These are phyloP conservation scores for Drosophila paramelanica DNA, from an alignment of 2,888 invertebrate genomes.

Conservation along the genomic window DNA sequence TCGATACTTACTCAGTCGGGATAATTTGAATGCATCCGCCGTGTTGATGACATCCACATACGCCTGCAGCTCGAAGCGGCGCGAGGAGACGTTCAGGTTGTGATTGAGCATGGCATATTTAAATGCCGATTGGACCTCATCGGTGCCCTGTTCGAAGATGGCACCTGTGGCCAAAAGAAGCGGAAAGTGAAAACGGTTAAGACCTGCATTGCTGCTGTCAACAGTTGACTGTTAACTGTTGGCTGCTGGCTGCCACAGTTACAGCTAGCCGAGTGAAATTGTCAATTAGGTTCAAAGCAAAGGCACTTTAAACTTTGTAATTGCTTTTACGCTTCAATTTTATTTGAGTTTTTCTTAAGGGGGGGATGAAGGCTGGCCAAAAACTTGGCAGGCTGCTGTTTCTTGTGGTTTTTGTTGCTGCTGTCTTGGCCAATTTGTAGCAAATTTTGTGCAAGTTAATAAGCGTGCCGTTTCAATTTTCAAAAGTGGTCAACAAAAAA, in stretches of 20 bases:
- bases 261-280: slow-evolving; percentile 53
- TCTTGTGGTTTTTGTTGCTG: slow-evolving; percentile 22
- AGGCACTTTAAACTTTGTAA: slow-evolving; percentile 78
- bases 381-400: slow-evolving; percentile 39
- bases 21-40: slow-evolving; percentile 96
- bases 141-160: slow-evolving; percentile 96
- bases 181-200: slow-evolving; percentile 20
- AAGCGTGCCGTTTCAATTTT: slow-evolving; percentile 69
- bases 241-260: slow-evolving; percentile 24
- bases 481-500: slow-evolving; percentile 45
- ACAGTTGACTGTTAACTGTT: neutral
- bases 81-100: slow-evolving; percentile 92
- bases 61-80: slow-evolving; percentile 93
- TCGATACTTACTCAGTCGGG: slow-evolving; percentile 92
- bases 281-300: slow-evolving; percentile 73
- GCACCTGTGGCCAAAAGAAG: slow-evolving; percentile 88
- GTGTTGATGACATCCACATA: slow-evolving; percentile 96
- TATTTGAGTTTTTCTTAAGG: slow-evolving; percentile 48
- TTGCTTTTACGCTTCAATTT: slow-evolving; percentile 73
- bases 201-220: neutral
- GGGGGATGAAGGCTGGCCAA: neutral
- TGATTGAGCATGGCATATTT: slow-evolving; percentile 94
- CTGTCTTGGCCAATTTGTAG: slow-evolving; percentile 54
- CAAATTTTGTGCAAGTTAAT: slow-evolving; percentile 67
- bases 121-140: slow-evolving; percentile 96